phyloP scores from a whole-genome alignment of 1,140 invertebrate genomes.

The Mercenaria mercenaria region DNA sequence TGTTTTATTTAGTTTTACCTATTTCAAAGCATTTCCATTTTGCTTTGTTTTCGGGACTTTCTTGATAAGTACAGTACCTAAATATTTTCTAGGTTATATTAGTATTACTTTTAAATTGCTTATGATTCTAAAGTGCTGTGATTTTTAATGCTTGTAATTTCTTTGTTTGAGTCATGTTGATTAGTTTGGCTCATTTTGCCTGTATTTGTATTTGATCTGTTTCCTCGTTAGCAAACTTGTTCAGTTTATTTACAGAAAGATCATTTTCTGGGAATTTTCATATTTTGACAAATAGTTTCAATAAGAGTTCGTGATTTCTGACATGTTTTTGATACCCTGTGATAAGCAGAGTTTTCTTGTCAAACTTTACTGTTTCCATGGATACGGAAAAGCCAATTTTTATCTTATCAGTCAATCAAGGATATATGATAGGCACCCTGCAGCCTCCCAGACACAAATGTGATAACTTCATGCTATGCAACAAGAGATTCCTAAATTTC shows the following conservation, averaged over 20 bases:
- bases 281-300: conserved; percentile 37
- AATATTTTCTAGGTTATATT: no score
- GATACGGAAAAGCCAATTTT: conserved; percentile 41
- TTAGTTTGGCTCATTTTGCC: background rate
- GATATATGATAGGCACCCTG: conserved; percentile 60
- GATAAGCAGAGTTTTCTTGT: conserved; percentile 59
- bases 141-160: no score
- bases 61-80: no score
- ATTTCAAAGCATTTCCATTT: no score
- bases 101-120: no score
- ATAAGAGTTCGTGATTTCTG: conserved; percentile 41
- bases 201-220: background rate
- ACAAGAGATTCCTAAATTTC: conserved; percentile 16
- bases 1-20: no score
- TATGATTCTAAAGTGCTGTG: no score
- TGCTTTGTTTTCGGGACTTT: no score
- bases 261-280: background rate
- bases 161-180: background rate
- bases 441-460: conserved; percentile 33
- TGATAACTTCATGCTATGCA: conserved; percentile 27
- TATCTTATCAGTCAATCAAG: conserved; percentile 57
- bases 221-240: background rate
- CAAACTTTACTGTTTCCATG: conserved; percentile 57
- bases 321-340: conserved; percentile 48
- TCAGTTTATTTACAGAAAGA: background rate